Percentiles rank a stretch among this genome's conserved stretches.
phyloP scores from a whole-genome alignment of 23 tunicate species.

The Diplosoma virens region DNA sequence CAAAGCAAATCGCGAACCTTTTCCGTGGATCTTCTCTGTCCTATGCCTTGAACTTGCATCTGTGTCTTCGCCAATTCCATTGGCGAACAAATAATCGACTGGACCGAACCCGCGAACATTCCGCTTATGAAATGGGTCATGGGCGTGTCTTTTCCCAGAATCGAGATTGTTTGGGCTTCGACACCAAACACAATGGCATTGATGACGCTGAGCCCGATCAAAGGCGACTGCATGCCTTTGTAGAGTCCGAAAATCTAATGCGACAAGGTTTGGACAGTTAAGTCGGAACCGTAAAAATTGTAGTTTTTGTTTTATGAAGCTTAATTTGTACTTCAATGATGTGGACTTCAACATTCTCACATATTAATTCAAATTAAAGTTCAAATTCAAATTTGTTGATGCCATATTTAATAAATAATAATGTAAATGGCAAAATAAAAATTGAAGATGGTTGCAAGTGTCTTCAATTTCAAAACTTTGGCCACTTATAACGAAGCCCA shows the following conservation, averaged over 20 bases:
- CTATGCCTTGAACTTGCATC: slow-evolving; percentile 82
- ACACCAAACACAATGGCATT: slow-evolving; percentile 94
- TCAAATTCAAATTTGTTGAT: no score
- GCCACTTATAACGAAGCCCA: no score
- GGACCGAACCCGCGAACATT: slow-evolving; percentile 87
- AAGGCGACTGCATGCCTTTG: slow-evolving; percentile 94
- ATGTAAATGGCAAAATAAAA: no score
- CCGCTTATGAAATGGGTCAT: slow-evolving; percentile 81
- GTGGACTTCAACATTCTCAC: not conserved
- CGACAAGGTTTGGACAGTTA: not conserved
- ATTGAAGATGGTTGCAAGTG: no score
- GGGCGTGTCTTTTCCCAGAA: slow-evolving; percentile 62
- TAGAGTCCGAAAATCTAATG: slow-evolving; percentile 58
- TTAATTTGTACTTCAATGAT: not conserved
- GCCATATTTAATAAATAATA: no score
- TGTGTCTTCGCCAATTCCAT: slow-evolving; percentile 95
- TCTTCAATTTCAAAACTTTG: no score
- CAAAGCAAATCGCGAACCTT: no score
- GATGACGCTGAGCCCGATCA: slow-evolving; percentile 76
- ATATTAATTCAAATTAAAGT: no score
- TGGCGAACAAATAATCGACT: slow-evolving; percentile 73
- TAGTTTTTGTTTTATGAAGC: no score
- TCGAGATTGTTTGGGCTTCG: slow-evolving; percentile 66
- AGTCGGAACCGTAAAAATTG: no score
- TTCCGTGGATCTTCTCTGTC: slow-evolving; percentile 28